phyloP scores from a whole-genome alignment of 2,113 vertebrate genomes.

The Emydura subglobosa region DNA sequence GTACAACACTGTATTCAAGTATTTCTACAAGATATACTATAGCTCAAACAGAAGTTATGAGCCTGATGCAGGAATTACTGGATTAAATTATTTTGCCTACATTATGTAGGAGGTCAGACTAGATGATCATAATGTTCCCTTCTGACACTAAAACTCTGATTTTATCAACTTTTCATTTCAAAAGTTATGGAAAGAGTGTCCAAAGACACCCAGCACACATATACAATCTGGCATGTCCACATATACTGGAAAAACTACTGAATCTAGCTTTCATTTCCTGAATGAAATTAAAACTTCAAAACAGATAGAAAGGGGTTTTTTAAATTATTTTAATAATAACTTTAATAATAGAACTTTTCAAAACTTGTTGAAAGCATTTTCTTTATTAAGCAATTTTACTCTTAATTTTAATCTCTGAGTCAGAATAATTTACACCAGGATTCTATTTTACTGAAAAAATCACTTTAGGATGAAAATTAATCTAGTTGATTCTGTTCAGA shows the following conservation, averaged over 20 bases:
- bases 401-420: constrained; percentile 9
- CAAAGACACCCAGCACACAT: not conserved
- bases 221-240: not conserved
- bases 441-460: constrained; percentile 10
- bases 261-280: not conserved
- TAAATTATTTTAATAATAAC: constrained; percentile 9
- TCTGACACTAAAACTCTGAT: not conserved
- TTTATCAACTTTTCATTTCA: not conserved
- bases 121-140: not conserved
- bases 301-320: not conserved
- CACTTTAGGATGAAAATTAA: not conserved
- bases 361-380: constrained; percentile 12
- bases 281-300: constrained; percentile 15
- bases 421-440: not conserved
- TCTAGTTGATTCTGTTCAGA: not conserved
- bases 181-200: not conserved
- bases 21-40: not conserved
- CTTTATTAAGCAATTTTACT: constrained; percentile 20
- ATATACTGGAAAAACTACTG: not conserved
- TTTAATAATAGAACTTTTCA: not conserved
- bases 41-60: not conserved
- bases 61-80: not conserved
- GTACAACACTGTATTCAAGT: not conserved
- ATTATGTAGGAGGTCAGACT: not conserved
- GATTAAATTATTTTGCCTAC: not conserved